phyloP scores from a whole-genome alignment of 1,140 invertebrate species.

The Cherax destructor region DNA sequence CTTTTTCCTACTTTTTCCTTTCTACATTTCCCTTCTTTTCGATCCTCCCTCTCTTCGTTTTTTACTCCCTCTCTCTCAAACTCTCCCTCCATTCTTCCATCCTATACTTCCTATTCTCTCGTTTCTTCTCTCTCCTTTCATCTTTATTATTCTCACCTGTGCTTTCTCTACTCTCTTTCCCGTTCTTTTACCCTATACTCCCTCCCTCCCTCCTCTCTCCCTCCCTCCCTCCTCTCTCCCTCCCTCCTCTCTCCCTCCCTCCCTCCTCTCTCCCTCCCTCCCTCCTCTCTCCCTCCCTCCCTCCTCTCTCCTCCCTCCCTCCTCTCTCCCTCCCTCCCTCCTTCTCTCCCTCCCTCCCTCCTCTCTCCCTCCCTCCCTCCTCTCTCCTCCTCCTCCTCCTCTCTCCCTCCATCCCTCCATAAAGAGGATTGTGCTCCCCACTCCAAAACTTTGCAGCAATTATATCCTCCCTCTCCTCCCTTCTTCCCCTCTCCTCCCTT shows the following conservation, averaged over 20 bases:
- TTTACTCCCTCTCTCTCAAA: too few relatives aligned
- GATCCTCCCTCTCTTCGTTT: too few relatives aligned
- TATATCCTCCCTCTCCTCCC: not conserved
- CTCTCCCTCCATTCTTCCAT: not conserved
- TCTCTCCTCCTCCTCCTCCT: not conserved
- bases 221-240: too few relatives aligned
- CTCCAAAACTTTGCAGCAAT: too few relatives aligned
- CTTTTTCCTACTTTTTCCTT: too few relatives aligned
- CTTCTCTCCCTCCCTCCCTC: not conserved
- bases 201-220: not conserved
- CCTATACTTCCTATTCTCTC: not conserved
- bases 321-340: not conserved
- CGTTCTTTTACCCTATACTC: not conserved
- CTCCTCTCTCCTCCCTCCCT: not conserved
- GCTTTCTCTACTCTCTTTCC: not conserved
- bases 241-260: not conserved
- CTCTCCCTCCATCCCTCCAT: not conserved
- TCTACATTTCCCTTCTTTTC: too few relatives aligned
- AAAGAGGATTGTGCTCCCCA: too few relatives aligned
- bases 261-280: not conserved
- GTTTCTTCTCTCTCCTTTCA: not conserved
- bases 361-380: not conserved
- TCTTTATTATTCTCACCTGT: too few relatives aligned
- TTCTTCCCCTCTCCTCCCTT: not conserved
- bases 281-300: not conserved